phyloP scores from a whole-genome alignment of 1,140 invertebrate species.

The Heliothis subflexa region DNA sequence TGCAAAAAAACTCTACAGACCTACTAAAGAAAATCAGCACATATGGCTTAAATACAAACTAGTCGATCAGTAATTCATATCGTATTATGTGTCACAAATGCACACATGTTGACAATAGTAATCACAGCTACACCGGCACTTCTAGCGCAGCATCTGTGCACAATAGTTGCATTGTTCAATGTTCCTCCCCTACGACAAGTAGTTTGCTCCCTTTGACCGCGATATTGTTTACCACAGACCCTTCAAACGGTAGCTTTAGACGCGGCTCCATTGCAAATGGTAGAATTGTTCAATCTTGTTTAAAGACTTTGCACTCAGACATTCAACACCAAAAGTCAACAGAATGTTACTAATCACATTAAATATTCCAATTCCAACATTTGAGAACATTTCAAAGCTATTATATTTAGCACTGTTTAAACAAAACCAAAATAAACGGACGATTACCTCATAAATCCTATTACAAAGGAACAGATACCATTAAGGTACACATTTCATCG shows the following conservation, averaged over 20 bases:
- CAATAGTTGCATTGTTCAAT: slow-evolving; percentile 49
- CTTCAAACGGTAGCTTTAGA: slow-evolving; percentile 1
- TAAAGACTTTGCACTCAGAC: neutral
- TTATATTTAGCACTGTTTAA: slow-evolving; percentile 32
- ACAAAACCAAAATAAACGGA: slow-evolving; percentile 29
- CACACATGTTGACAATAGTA: slow-evolving; percentile 43
- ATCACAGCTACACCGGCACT: slow-evolving; percentile 34
- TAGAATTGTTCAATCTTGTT: neutral
- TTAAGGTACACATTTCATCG: slow-evolving; percentile 30
- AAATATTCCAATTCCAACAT: neutral
- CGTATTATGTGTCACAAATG: slow-evolving; percentile 22
- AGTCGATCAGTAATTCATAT: slow-evolving; percentile 22
- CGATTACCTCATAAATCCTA: slow-evolving; percentile 23
- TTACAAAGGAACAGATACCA: slow-evolving; percentile 28
- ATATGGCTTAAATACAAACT: slow-evolving; percentile 23
- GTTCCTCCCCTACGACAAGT: slow-evolving; percentile 36
- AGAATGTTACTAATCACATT: slow-evolving; percentile 19
- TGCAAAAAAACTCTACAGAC: neutral
- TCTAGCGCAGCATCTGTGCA: slow-evolving; percentile 60
- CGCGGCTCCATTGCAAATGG: neutral
- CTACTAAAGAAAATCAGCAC: neutral
- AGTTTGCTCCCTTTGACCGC: slow-evolving; percentile 37
- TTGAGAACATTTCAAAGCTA: slow-evolving; percentile 23
- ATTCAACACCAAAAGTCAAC: neutral
- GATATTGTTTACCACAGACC: slow-evolving; percentile 12